Conservation (phyloP, 2,797 vertebrate genomes). For the Phaenicophaeus curvirostris region DNA sequence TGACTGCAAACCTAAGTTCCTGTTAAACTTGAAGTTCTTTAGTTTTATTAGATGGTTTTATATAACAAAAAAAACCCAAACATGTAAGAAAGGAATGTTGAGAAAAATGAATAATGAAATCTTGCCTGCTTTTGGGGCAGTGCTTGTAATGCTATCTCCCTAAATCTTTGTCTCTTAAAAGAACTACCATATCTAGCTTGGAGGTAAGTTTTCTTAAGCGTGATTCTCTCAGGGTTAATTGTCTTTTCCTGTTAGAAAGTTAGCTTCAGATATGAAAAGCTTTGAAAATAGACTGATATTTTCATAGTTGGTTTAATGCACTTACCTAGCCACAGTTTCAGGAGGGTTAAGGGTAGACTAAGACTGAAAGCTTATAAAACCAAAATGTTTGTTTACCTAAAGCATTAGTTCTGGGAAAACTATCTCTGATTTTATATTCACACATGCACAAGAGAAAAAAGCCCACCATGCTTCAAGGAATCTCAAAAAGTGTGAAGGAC, state of each 20-base stretch:
- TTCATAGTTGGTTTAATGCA: not conserved
- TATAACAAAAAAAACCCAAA: no score
- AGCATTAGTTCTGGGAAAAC: not conserved
- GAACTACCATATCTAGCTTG: not conserved
- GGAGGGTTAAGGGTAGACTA: not conserved
- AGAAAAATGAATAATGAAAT: not conserved
- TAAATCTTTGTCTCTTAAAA: not conserved
- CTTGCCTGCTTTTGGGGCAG: not conserved
- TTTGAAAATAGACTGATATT: not conserved
- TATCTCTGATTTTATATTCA: not conserved
- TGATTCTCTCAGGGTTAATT: not conserved
- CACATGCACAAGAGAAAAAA: fast-evolving
- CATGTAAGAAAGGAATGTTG: not conserved
- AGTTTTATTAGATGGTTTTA: not conserved
- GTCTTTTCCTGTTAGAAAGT: not conserved
- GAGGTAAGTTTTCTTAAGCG: not conserved
- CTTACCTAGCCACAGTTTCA: not conserved
- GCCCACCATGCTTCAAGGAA: not conserved
- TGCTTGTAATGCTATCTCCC: not conserved
- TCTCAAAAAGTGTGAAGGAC: not conserved
- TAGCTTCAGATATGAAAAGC: not conserved
- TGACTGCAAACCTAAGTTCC: not conserved
- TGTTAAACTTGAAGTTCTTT: not conserved
- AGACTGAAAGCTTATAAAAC: not conserved
- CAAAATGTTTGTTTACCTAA: not conserved